Evolutionary conservation across 2,113 vertebrate genomes (phyloP), one percentile per base, ranked within the genome.

Genomic region (Ibidorhyncha struthersii): DNA sequence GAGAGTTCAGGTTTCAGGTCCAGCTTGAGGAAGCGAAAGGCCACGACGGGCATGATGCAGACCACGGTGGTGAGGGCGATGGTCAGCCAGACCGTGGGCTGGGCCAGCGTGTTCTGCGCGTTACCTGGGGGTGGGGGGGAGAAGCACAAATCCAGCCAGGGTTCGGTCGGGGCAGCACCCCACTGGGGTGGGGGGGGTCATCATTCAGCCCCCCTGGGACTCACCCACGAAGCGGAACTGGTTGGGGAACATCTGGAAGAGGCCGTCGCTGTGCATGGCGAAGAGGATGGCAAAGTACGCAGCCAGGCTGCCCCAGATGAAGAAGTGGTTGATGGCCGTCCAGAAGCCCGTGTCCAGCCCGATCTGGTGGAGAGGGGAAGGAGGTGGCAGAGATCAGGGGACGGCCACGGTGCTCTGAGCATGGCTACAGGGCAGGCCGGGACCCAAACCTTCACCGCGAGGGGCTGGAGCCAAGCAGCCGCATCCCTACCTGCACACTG

Each of bases 251-350:
- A 99, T 98, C 89, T 96, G 98, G 92, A 99, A 99, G 93, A 99
- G 99, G 20, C 98, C 98, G 2, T 99, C 98, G 74, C 99, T 99
- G 93, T 99, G 99, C 98, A 99, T 98, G 94, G 98, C 98, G 4
- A 99, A 99, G 94, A 99, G 99, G 96, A 99, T 99, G 96, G 98
- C 97, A 6, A 99, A 99, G 98, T 99, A 99, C 18, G 97, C 96
- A 0, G 99, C 99, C 43, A 99, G 96, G 86, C 99, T 99, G 87
- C 99, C 99, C 99, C 99, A 99, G 96, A 99, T 99, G 96, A 99
- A 99, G 98, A 99, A 99, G 73, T 99, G 99, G 98, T 99, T 99
- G 97, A 99, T 99, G 73, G 99, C 98, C 0, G 99, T 99, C 99
- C 99, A 99, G 97, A 99, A 99, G 53, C 99, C 99, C 0, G 99